Conservation (phyloP, 2,888 invertebrate species). For the Sinhomidia bicolor region DNA sequence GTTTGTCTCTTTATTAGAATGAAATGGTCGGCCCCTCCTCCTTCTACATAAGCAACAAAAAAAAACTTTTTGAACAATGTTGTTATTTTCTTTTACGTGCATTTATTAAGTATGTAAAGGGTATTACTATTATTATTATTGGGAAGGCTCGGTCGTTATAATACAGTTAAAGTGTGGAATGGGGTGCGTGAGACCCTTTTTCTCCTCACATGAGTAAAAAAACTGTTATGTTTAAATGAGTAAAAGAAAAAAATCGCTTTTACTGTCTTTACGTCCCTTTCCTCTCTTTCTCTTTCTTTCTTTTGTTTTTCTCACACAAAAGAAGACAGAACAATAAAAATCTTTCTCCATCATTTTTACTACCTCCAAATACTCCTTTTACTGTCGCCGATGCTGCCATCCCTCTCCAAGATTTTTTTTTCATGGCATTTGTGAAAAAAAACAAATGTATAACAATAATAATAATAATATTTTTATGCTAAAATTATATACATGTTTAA, state of each 20-base stretch:
- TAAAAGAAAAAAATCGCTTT: conserved; percentile 33
- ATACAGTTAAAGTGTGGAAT: background rate
- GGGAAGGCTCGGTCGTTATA: background rate
- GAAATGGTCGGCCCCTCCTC: conserved; percentile 16
- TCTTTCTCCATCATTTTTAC: conserved; percentile 34
- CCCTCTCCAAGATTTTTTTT: conserved; percentile 12
- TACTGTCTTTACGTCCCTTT: conserved; percentile 32
- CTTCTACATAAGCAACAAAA: too few relatives aligned
- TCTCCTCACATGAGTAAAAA: background rate
- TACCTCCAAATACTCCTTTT: background rate
- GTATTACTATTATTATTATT: conserved; percentile 12
- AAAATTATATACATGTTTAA: background rate
- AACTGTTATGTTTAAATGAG: conserved; percentile 8
- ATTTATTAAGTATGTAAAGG: background rate
- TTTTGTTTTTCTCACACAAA: too few relatives aligned
- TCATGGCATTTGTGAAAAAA: background rate
- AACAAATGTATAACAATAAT: background rate
- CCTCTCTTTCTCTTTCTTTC: background rate
- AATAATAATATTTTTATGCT: conserved; percentile 32
- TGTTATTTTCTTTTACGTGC: background rate
- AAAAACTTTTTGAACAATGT: background rate
- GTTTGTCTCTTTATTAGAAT: conserved; percentile 20
- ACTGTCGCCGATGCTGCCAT: background rate
- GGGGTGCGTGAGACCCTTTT: conserved; percentile 21
- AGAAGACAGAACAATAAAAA: conserved; percentile 41